Conservation (phyloP, 2,888 invertebrate species). For the Euplagia quadripunctaria region DNA sequence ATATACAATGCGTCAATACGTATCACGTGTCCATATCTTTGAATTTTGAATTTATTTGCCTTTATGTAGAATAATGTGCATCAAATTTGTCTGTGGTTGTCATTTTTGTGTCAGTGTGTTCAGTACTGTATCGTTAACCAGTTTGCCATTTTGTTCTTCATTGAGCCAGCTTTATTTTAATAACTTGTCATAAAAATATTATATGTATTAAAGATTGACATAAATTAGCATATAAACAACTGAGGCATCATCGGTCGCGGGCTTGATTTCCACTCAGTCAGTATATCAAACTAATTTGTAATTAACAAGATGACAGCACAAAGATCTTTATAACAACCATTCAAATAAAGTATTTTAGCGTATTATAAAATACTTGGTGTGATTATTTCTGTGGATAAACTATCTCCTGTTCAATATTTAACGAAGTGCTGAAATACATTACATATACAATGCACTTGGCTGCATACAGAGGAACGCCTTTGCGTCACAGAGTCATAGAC, state of each 20-base stretch:
- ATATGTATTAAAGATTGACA: too few relatives aligned
- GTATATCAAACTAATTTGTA: constrained; percentile 54
- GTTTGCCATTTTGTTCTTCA: constrained; percentile 8
- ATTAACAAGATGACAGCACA: constrained; percentile 44
- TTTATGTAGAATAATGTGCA: constrained; percentile 26
- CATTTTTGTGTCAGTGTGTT: constrained; percentile 4
- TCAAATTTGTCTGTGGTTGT: constrained; percentile 14
- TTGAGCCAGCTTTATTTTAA: background rate
- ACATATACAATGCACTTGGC: constrained; percentile 37
- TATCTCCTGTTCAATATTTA: constrained; percentile 33
- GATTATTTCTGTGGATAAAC: constrained; percentile 26
- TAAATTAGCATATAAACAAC: background rate
- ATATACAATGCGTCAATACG: constrained; percentile 21
- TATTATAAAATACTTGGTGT: constrained; percentile 45
- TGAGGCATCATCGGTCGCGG: constrained; percentile 15
- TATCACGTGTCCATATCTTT: constrained; percentile 27
- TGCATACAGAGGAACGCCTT: constrained; percentile 22
- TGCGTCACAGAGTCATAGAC: constrained; percentile 39
- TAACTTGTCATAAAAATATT: background rate
- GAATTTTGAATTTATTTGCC: constrained; percentile 18
- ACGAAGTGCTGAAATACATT: constrained; percentile 28
- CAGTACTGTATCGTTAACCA: background rate
- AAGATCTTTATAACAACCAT: constrained; percentile 53
- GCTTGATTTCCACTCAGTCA: constrained; percentile 15
- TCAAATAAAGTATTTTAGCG: constrained; percentile 50